phyloP scores from a whole-genome alignment of 2,113 vertebrate species.

The Eurystomus gularis region DNA sequence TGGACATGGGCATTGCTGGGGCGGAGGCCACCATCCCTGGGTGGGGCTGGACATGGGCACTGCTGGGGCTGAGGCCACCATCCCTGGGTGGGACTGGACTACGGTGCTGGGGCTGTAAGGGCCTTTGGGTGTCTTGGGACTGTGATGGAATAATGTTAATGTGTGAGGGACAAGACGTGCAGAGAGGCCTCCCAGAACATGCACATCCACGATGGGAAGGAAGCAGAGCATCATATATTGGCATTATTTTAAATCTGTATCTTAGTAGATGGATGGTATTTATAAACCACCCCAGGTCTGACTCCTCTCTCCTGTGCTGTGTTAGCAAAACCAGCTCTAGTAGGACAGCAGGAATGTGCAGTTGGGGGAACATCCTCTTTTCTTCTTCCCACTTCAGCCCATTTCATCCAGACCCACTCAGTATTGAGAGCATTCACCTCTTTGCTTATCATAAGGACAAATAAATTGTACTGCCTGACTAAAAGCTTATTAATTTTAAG shows the following conservation, averaged over 20 bases:
- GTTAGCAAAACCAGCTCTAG: not conserved
- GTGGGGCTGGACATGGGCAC: not conserved
- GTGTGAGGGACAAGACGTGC: fast-evolving
- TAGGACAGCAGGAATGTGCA: not conserved
- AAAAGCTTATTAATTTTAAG: conserved; percentile 34
- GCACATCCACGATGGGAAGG: fast-evolving
- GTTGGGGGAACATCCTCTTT: fast-evolving
- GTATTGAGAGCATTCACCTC: not conserved
- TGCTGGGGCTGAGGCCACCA: too few species aligned
- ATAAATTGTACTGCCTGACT: not conserved
- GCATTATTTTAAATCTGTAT: not conserved
- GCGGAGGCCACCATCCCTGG: too few species aligned
- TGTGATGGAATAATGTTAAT: fast-evolving
- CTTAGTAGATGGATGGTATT: not conserved
- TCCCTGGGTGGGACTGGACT: not conserved
- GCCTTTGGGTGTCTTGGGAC: fast-evolving
- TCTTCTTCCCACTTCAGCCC: not conserved
- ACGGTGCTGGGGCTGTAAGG: not conserved
- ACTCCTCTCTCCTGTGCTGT: not conserved
- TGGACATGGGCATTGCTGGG: not conserved
- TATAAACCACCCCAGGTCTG: not conserved
- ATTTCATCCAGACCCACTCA: not conserved
- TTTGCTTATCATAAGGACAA: not conserved
- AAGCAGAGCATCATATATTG: fast-evolving
- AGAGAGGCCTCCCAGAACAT: fast-evolving